These are phyloP conservation scores for Lysandra coridon DNA, from an alignment of 2,888 invertebrate species.

Conservation along the genomic window DNA sequence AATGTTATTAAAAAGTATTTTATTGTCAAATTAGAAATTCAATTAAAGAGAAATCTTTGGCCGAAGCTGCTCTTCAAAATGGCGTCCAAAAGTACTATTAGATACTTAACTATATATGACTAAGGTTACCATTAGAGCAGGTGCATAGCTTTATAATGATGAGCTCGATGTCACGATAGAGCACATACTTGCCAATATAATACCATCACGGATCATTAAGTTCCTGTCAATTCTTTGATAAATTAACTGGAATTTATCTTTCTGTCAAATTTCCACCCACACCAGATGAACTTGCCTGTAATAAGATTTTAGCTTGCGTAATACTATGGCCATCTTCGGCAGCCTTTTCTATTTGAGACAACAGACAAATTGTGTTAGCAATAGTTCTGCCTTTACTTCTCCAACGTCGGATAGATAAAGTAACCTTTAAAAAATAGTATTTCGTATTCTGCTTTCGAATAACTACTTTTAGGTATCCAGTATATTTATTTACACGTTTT, in stretches of 20 bases:
- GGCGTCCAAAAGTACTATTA: background rate
- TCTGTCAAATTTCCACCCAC: slow-evolving; percentile 42
- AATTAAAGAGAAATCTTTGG: no score
- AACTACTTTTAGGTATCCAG: no score
- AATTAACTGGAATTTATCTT: slow-evolving; percentile 40
- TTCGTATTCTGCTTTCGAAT: background rate
- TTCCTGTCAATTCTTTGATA: slow-evolving; percentile 41
- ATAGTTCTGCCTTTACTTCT: background rate
- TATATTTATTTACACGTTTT: no score
- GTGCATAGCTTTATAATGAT: background rate
- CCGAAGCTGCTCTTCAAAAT: background rate
- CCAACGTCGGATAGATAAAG: background rate
- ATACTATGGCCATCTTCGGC: slow-evolving; percentile 1
- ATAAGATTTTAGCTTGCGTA: slow-evolving; percentile 30
- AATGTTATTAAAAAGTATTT: no score
- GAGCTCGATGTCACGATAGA: background rate
- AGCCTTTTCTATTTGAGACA: slow-evolving; percentile 21
- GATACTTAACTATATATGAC: background rate
- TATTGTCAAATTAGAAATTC: no score
- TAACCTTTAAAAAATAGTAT: background rate
- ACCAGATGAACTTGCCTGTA: slow-evolving; percentile 31
- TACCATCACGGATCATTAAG: slow-evolving; percentile 40
- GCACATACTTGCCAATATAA: slow-evolving; percentile 32
- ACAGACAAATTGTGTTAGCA: slow-evolving; percentile 2
- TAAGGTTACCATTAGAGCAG: background rate